Conservation (phyloP, 30 jellyfish, hydroid and myxozoan species). For the Rhopilema esculentum region DNA sequence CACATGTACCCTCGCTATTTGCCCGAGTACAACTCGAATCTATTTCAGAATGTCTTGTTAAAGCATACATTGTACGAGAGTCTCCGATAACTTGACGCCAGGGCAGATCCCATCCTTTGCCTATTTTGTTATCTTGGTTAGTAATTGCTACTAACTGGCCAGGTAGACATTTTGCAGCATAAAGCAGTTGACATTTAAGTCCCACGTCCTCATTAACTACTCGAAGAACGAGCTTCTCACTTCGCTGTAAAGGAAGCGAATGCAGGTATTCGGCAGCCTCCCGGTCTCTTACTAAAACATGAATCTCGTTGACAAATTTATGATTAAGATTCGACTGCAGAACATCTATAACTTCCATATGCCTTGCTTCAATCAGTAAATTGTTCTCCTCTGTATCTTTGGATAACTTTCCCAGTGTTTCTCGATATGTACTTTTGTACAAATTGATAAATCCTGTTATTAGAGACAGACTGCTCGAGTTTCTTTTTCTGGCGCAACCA, state of each 20-base stretch:
- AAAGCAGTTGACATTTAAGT: constrained; percentile 5
- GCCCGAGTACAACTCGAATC: constrained; percentile 5
- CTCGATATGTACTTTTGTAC: not conserved
- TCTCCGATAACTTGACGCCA: not conserved
- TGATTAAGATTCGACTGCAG: constrained; percentile 23
- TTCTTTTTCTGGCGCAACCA: not conserved
- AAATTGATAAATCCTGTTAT: constrained; percentile 22
- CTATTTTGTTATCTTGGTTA: constrained; percentile 27
- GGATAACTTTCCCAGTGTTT: not conserved
- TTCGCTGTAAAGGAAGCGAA: constrained; percentile 6
- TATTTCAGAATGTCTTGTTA: constrained; percentile 30
- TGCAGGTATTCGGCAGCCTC: constrained; percentile 20
- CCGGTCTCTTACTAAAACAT: constrained; percentile 12
- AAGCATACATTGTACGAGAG: constrained; percentile 18
- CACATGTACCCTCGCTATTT: not conserved
- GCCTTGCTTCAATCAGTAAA: constrained; percentile 16
- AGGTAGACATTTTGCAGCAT: constrained; percentile 14
- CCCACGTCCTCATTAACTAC: constrained; percentile 18
- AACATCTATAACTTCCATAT: constrained; percentile 16
- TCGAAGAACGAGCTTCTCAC: constrained; percentile 23
- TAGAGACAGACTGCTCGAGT: not conserved
- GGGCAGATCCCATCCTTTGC: constrained; percentile 37
- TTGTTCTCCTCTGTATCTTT: not conserved
- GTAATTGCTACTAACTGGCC: constrained; percentile 20
- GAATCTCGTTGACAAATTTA: not conserved